Percentiles rank a stretch among this genome's conserved stretches.
phyloP scores from a whole-genome alignment of 2,888 invertebrate genomes.

The Drosophila kokeensis region DNA sequence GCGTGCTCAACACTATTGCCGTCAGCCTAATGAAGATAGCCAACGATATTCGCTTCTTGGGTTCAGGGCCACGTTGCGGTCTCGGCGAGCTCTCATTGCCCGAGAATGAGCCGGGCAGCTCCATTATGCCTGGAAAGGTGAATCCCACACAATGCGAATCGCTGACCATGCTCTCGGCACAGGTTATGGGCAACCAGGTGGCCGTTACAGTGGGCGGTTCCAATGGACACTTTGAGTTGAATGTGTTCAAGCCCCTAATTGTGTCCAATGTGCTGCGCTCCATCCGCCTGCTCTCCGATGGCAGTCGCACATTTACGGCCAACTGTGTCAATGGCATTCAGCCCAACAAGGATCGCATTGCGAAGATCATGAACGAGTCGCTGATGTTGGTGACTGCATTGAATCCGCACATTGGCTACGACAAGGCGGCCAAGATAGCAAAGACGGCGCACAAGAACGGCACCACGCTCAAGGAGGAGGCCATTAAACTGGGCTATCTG shows the following conservation, averaged over 20 bases:
- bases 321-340: constrained; percentile 94
- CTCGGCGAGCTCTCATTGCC: constrained; percentile 97
- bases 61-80: constrained; percentile 98
- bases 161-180: constrained; percentile 97
- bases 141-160: constrained; percentile 99
- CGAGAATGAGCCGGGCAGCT: constrained; percentile 99
- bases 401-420: constrained; percentile 99
- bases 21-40: constrained; percentile 98
- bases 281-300: constrained; percentile 92
- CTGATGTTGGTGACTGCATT: constrained; percentile 99
- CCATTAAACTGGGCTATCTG: constrained; percentile 92
- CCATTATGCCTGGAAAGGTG: constrained; percentile 99
- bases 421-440: constrained; percentile 98
- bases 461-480: constrained; percentile 93
- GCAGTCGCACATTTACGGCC: constrained; percentile 92
- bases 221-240: constrained; percentile 99
- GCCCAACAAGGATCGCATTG: constrained; percentile 91
- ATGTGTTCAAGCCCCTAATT: constrained; percentile 99
- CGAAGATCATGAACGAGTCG: constrained; percentile 94
- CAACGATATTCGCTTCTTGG: constrained; percentile 96
- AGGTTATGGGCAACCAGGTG: constrained; percentile 99
- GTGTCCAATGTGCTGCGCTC: constrained; percentile 96
- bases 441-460: constrained; percentile 98
- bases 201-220: constrained; percentile 96
- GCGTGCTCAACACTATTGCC: constrained; percentile 96